A percentile compares a stretch with the other conserved stretches of the same genome.
Evolutionary conservation across 2,797 vertebrate genomes (phyloP).

Genomic region (Sebastes miniatus): DNA sequence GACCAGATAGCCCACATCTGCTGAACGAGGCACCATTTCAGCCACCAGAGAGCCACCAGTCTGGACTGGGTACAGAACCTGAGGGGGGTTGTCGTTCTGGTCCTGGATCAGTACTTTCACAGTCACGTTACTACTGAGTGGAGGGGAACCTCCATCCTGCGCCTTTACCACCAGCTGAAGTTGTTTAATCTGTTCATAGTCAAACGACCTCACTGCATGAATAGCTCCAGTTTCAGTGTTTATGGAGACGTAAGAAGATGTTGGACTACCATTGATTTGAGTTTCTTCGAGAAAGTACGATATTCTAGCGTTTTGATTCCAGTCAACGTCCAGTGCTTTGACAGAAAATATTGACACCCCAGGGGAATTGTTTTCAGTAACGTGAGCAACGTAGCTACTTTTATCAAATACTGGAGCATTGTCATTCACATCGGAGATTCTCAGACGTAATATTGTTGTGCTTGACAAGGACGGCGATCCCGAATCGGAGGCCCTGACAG

Average conservation of each 20-base stretch:
- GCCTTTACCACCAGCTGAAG: conserved; percentile 63
- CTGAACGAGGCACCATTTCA: no score
- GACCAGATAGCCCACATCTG: no score
- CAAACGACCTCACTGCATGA: conserved; percentile 77
- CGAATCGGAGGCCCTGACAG: conserved; percentile 68
- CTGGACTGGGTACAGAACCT: conserved; percentile 69
- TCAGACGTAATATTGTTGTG: conserved; percentile 59
- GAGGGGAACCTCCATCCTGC: conserved; percentile 78
- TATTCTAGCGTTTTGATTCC: conserved; percentile 73
- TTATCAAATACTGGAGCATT: conserved; percentile 73
- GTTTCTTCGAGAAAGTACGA: conserved; percentile 67
- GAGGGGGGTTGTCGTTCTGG: conserved; percentile 73
- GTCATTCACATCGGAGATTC: conserved; percentile 78
- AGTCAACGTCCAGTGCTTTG: conserved; percentile 71
- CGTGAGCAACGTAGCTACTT: conserved; percentile 55
- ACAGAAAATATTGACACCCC: conserved; percentile 71
- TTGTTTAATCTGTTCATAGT: conserved; percentile 77
- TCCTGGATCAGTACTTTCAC: conserved; percentile 70
- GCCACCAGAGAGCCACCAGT: conserved; percentile 68
- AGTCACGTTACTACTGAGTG: conserved; percentile 65
- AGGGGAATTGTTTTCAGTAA: conserved; percentile 78
- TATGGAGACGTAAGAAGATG: conserved; percentile 71
- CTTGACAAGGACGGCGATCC: conserved; percentile 70
- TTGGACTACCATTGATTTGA: conserved; percentile 54
- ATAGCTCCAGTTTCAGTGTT: conserved; percentile 73